phyloP scores from a whole-genome alignment of 23 tunicate species.

The Corella eumyota region DNA sequence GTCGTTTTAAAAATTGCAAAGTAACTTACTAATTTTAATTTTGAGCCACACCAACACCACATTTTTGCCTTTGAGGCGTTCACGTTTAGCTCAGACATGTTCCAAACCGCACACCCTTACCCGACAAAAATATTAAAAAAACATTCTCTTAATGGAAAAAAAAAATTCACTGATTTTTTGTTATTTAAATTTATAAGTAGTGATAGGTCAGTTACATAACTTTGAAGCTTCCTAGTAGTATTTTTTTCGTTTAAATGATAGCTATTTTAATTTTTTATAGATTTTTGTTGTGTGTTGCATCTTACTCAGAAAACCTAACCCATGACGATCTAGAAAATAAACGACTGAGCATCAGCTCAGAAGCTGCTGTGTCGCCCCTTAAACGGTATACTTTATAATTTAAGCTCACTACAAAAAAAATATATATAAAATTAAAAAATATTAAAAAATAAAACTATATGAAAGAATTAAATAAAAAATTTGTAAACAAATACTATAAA shows the following conservation, averaged over 20 bases:
- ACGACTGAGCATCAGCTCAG: constrained; percentile 33
- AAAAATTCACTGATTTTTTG: constrained; percentile 1
- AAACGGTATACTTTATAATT: constrained; percentile 46
- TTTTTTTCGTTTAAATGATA: not conserved
- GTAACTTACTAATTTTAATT: constrained; percentile 7
- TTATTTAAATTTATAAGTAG: not conserved
- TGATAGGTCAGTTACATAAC: too few species aligned
- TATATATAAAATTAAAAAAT: too few species aligned
- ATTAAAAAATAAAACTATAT: too few species aligned
- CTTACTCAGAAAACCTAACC: constrained; percentile 18
- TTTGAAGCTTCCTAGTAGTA: too few species aligned
- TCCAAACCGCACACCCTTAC: too few species aligned
- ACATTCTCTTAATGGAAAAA: not conserved
- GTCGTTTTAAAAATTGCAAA: constrained; percentile 55
- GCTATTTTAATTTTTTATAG: constrained; percentile 1
- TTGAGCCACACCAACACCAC: too few species aligned
- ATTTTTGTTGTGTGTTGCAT: constrained; percentile 41
- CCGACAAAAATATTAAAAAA: too few species aligned
- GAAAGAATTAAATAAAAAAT: too few species aligned
- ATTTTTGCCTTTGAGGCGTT: too few species aligned
- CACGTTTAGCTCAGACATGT: too few species aligned
- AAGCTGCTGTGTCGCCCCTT: constrained; percentile 72
- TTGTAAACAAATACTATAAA: too few species aligned
- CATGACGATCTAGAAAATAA: constrained; percentile 14
- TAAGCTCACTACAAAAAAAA: too few species aligned